phyloP scores from a whole-genome alignment of 1,140 invertebrate species.

The Papilio dardanus region DNA sequence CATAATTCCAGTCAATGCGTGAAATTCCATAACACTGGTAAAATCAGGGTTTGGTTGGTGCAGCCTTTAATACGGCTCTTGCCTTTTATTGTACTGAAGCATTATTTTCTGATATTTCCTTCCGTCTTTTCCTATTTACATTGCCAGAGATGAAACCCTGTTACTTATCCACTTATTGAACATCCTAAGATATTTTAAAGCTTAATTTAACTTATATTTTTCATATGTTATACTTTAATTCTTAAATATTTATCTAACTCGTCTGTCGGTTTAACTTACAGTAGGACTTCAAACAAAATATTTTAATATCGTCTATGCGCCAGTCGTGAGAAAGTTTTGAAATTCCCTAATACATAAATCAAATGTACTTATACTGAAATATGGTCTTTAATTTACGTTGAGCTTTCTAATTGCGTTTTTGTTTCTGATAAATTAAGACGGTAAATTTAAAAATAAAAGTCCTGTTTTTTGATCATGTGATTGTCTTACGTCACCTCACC shows the following conservation, averaged over 20 bases:
- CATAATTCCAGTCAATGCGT: too few species aligned
- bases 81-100: too few species aligned
- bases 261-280: not conserved
- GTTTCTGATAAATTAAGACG: too few species aligned
- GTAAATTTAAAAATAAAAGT: too few species aligned
- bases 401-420: not conserved
- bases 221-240: not conserved
- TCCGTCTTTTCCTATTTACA: too few species aligned
- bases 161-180: not conserved
- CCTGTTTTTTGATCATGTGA: slow-evolving; percentile 3
- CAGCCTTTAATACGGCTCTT: too few species aligned
- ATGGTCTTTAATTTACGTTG: not conserved
- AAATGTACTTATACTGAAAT: not conserved
- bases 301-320: not conserved
- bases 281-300: not conserved
- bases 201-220: not conserved
- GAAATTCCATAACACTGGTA: too few species aligned
- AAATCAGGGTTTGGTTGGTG: too few species aligned
- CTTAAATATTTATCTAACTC: not conserved
- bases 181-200: not conserved
- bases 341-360: not conserved
- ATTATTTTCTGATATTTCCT: too few species aligned
- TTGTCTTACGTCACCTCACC: not conserved
- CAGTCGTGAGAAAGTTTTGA: not conserved
- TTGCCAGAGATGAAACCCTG: too few species aligned